Evolutionary conservation across 1,140 invertebrate genomes (phyloP), one percentile per base, ranked within the genome.

Genomic region (Zaprionus nigranus): DNA sequence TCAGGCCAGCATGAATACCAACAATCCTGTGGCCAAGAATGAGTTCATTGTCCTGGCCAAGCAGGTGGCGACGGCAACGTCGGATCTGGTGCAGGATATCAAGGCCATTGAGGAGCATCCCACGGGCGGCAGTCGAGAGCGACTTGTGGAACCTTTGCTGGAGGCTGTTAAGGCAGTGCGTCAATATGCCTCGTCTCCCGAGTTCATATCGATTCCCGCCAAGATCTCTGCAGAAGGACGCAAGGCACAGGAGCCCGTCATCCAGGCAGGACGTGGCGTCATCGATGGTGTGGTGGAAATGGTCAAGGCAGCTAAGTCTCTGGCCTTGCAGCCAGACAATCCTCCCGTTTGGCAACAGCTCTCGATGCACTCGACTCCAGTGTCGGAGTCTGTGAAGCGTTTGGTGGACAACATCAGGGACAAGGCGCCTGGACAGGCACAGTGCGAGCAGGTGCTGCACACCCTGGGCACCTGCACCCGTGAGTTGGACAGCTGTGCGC

Each of bases 31-130:
- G 22, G 97, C 98, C 43, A 99, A 99, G 93, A 93, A 98, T 71
- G 98, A 99, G 91, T 99, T 99, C 93, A 98, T 99, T 17, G 98
- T 99, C 91, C 97, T 98, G 70, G 98, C 98, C 26, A 99, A 99
- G 92, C 98, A 99, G 91, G 98, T 99, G 1, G 99, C 99, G 22
- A 99, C 98, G 93, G 98, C 97, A 4, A 99, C 99, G 3, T 97
- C 98, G 1, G 95, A 95, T 78, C 94, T 99, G 6, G 98, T 99
- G 1, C 98, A 98, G 93, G 97, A 98, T 91, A 99, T 99, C 71
- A 99, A 99, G 94, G 95, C 96, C 1, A 93, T 98, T 17, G 98
- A 99, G 93, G 94, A 95, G 56, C 96, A 98, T 91, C 98, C 97
- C 81, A 95, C 94, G 5, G 95, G 96, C 30, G 94, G 95, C 11